These are phyloP conservation scores for Sycophila texana DNA, from an alignment of 2,888 invertebrate genomes.

Conservation along the genomic window DNA sequence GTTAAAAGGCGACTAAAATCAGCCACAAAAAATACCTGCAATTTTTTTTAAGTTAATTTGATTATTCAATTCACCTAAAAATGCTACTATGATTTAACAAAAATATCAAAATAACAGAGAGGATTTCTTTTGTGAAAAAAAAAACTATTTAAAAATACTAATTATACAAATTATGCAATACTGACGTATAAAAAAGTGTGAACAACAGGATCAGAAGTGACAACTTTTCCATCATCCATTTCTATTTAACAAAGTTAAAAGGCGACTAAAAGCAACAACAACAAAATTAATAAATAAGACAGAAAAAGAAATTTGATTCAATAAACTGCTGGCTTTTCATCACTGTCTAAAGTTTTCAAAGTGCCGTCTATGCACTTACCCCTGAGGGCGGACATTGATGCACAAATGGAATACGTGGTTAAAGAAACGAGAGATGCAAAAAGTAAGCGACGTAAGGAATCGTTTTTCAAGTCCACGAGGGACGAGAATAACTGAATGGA, in stretches of 20 bases:
- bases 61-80: too few relatives aligned
- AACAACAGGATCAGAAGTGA: background rate
- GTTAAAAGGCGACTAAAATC: too few relatives aligned
- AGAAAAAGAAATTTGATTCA: constrained; percentile 16
- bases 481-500: constrained; percentile 3
- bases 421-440: constrained; percentile 21
- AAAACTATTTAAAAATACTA: too few relatives aligned
- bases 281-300: constrained; percentile 2
- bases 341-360: constrained; percentile 44
- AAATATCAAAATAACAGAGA: too few relatives aligned
- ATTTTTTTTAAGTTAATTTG: too few relatives aligned
- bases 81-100: too few relatives aligned
- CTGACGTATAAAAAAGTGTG: too few relatives aligned
- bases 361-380: background rate
- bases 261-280: background rate
- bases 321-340: constrained; percentile 36
- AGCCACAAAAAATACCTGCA: too few relatives aligned
- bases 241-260: background rate
- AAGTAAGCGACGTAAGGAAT: background rate
- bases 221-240: constrained; percentile 36
- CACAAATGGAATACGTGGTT: constrained; percentile 25
- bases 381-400: constrained; percentile 7
- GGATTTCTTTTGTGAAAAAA: too few relatives aligned
- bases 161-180: too few relatives aligned
- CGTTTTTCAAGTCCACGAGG: constrained; percentile 1